phyloP scores from a whole-genome alignment of 2,888 invertebrate genomes.

The Drosophila mercatorum region DNA sequence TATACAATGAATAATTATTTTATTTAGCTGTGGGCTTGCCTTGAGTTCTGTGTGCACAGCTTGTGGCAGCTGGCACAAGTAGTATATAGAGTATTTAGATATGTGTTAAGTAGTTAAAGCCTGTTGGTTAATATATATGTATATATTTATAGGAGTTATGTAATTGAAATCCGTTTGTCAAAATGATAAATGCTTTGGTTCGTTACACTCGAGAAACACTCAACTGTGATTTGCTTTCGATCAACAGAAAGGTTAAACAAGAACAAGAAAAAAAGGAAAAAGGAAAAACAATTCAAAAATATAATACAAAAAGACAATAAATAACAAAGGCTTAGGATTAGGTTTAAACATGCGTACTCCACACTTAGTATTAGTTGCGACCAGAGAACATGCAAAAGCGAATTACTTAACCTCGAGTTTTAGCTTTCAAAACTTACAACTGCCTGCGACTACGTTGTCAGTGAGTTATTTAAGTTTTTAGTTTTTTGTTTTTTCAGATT shows the following conservation, averaged over 20 bases:
- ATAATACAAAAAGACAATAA: constrained; percentile 21
- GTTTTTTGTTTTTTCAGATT: constrained; percentile 4
- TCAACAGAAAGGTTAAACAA: constrained; percentile 34
- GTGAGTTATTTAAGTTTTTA: constrained; percentile 35
- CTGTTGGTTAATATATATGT: constrained; percentile 45
- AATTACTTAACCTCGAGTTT: constrained; percentile 31
- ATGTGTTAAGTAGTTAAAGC: constrained; percentile 42
- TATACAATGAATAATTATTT: constrained; percentile 12
- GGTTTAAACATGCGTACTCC: constrained; percentile 36
- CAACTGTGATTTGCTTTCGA: constrained; percentile 82
- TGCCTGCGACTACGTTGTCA: constrained; percentile 77
- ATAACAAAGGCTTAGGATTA: constrained; percentile 4
- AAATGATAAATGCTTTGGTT: constrained; percentile 52
- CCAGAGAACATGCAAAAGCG: constrained; percentile 52
- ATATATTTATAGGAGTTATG: constrained; percentile 38
- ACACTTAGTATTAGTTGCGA: constrained; percentile 16
- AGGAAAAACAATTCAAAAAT: constrained; percentile 35
- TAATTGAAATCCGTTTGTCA: constrained; percentile 44
- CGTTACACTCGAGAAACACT: constrained; percentile 60
- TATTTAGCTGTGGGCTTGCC: constrained; percentile 24
- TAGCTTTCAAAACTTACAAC: constrained; percentile 75
- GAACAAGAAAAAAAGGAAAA: too few relatives aligned
- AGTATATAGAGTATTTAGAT: background rate
- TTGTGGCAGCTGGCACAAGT: constrained; percentile 15
- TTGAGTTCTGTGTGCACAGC: background rate